These are phyloP conservation scores for Sclerurus mexicanus DNA, from an alignment of 2,113 vertebrate species.

Conservation along the genomic window DNA sequence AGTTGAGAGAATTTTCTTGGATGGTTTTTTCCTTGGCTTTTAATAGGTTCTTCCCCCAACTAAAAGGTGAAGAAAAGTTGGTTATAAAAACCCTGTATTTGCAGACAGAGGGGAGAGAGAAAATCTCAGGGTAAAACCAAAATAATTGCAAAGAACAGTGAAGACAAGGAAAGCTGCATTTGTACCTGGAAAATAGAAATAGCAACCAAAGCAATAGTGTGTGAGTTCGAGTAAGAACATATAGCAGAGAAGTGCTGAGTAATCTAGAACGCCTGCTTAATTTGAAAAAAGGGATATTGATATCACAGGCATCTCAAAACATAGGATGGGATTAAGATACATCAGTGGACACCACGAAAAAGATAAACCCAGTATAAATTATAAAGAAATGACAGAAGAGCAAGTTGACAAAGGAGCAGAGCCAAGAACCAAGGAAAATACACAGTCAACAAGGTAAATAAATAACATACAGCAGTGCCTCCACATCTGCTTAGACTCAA, in stretches of 20 bases:
- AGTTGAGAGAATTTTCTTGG: neutral
- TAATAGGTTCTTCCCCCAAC: accelerated
- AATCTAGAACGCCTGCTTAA: neutral
- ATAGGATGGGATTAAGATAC: neutral
- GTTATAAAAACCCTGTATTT: neutral
- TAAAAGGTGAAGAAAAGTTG: neutral
- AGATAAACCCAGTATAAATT: neutral
- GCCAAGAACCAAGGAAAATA: neutral
- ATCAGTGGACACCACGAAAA: neutral
- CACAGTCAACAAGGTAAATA: neutral
- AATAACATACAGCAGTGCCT: neutral
- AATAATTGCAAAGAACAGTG: neutral
- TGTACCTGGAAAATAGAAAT: neutral
- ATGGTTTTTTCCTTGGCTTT: accelerated
- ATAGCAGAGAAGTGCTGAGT: neutral
- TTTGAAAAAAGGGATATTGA: neutral
- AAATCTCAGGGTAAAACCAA: neutral
- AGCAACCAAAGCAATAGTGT: neutral
- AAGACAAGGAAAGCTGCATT: neutral
- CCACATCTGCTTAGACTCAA: neutral
- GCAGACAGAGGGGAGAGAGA: neutral
- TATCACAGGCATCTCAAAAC: neutral
- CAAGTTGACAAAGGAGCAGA: neutral
- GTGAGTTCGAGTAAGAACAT: neutral
- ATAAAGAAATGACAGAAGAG: neutral